Percentiles rank a stretch among this genome's conserved stretches.
Evolutionary conservation across 2,888 invertebrate genomes (phyloP).

Genomic region (Pardosa pseudoannulata): DNA sequence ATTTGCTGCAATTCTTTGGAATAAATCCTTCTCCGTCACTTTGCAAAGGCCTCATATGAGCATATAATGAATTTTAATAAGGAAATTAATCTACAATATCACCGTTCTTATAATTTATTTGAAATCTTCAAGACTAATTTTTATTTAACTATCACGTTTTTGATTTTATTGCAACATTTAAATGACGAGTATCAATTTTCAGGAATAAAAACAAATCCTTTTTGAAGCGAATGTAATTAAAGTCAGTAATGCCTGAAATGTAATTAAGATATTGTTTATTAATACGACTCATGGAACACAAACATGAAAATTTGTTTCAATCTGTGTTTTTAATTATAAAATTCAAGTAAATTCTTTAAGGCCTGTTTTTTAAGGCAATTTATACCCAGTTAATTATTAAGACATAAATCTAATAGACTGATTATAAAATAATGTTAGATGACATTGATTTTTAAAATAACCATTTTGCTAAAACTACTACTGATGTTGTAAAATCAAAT

Average conservation of each 20-base stretch:
- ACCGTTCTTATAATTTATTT: neutral
- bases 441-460: too few species aligned
- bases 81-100: neutral
- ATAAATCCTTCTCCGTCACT: neutral
- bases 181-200: neutral
- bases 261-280: slow-evolving; percentile 19
- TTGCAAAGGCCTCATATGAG: neutral
- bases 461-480: too few species aligned
- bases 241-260: neutral
- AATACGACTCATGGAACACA: neutral
- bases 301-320: too few species aligned
- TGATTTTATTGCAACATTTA: slow-evolving; percentile 27
- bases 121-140: slow-evolving; percentile 19
- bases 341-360: too few species aligned
- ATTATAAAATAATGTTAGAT: too few species aligned
- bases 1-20: neutral
- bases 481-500: too few species aligned
- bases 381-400: too few species aligned
- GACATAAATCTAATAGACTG: too few species aligned
- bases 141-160: slow-evolving; percentile 18
- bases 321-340: too few species aligned
- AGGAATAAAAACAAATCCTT: slow-evolving; percentile 14
- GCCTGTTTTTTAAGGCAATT: too few species aligned
- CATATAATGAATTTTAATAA: neutral
- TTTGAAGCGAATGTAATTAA: slow-evolving; percentile 19